A percentile compares a stretch with the other conserved stretches of the same genome.
phyloP scores from a whole-genome alignment of 2,888 invertebrate genomes.

The Galerucella pusilla region DNA sequence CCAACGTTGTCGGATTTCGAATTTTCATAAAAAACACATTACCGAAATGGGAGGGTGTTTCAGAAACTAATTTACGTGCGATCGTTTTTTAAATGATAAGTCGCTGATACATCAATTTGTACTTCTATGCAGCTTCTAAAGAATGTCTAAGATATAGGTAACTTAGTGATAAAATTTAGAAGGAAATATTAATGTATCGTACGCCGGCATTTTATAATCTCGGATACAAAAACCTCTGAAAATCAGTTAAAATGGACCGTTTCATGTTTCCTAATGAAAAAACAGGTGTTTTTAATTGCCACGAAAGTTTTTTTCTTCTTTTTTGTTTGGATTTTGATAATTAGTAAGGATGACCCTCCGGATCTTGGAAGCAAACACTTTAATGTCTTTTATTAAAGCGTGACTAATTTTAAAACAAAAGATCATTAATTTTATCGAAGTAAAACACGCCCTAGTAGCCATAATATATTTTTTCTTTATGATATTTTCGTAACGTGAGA shows the following conservation, averaged over 20 bases:
- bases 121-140: too few relatives aligned
- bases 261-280: slow-evolving; percentile 16
- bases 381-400: slow-evolving; percentile 46
- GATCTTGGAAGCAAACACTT: slow-evolving; percentile 42
- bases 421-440: slow-evolving; percentile 44
- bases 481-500: slow-evolving; percentile 42
- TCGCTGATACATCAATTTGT: too few relatives aligned
- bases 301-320: slow-evolving; percentile 28
- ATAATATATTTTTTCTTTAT: slow-evolving; percentile 31
- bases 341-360: slow-evolving; percentile 44
- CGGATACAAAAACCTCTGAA: neutral
- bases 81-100: too few relatives aligned
- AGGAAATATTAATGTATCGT: too few relatives aligned
- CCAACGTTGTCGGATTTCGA: too few relatives aligned
- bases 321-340: slow-evolving; percentile 47
- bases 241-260: neutral
- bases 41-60: too few relatives aligned
- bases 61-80: too few relatives aligned
- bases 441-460: slow-evolving; percentile 22
- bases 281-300: slow-evolving; percentile 46
- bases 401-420: slow-evolving; percentile 50
- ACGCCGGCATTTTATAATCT: neutral
- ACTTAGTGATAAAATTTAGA: too few relatives aligned
- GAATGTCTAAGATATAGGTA: too few relatives aligned
- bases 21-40: too few relatives aligned